Evolutionary conservation across 1,140 invertebrate species (phyloP), one percentile per base, ranked within the genome.

Genomic region (Mactra quadrangularis): DNA sequence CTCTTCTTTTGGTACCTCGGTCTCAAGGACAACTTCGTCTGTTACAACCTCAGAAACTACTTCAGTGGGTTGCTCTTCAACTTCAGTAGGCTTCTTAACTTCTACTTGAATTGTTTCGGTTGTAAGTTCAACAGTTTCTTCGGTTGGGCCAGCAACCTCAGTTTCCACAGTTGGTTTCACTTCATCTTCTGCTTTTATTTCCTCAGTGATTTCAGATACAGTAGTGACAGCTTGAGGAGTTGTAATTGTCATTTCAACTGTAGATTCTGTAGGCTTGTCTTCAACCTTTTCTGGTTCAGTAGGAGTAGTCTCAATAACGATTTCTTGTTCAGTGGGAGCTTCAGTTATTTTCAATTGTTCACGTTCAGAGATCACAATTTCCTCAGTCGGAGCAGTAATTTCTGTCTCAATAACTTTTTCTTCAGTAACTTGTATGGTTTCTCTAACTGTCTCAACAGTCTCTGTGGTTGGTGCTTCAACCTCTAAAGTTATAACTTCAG

Each of bases 81-180:
- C 33, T 15, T 52, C 53, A 1, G 59, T 35, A 33, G 50, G 70
- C 27, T 55, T 72, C 50, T 33, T 33, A 15, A 29, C 25, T 6
- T 52, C 53, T 27, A 62, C 41, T 22, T 22, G 38, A 17, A 66
- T 64, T 13, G 47, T 77, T 35, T 77, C 75, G 31, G 22, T 66
- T n/a, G 4, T 38, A 53, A 59, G 27, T 62, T 72, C 74, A 50
- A 50, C 7, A 62, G 60, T 84, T 50, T 75, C 87, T 50, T 79
- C 68, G 66, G 47, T 59, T 62, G 25, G 79, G 45, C 38, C 70
- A 27, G 96, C 96, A 91, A 95, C 94, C 53, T 95, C 95, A 29
- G 96, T 96, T 96, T 96, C 97, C 41, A 96, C 97, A 71, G 96
- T 95, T 91, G 97, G 96, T 78, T 97, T 95, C 45, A 96, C 93